Evolutionary conservation across 1,140 invertebrate species (phyloP).

Genomic region (Melipona quadrifasciata): DNA sequence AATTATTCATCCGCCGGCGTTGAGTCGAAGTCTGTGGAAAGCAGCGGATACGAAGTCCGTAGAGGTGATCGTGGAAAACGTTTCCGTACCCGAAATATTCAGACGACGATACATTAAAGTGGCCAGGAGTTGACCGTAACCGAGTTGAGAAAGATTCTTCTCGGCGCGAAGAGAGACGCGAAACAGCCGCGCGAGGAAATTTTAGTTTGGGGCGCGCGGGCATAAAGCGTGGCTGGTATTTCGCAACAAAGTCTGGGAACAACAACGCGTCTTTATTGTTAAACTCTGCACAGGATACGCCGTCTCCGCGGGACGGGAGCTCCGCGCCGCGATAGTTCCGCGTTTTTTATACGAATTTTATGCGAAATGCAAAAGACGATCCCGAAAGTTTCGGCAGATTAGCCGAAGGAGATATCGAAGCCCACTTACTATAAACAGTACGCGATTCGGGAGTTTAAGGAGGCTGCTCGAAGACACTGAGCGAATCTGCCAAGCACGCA

Average conservation of each 20-base stretch:
- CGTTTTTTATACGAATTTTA: background rate
- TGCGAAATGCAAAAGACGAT: no score
- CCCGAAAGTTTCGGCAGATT: no score
- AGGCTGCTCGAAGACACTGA: no score
- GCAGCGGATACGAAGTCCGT: no score
- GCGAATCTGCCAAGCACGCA: no score
- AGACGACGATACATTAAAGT: slow-evolving; percentile 16
- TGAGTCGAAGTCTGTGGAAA: background rate
- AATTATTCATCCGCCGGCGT: slow-evolving; percentile 13
- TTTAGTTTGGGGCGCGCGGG: background rate
- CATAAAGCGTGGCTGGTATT: slow-evolving; percentile 1
- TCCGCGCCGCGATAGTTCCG: no score
- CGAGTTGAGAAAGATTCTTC: slow-evolving; percentile 6
- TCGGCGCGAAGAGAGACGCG: background rate
- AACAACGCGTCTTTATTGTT: background rate
- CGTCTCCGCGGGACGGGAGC: background rate
- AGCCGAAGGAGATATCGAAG: no score
- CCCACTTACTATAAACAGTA: no score
- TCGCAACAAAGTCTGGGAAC: background rate
- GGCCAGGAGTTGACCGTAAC: background rate
- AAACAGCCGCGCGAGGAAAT: slow-evolving; percentile 7
- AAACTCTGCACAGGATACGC: background rate
- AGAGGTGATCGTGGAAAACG: background rate
- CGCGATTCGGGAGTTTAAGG: no score
- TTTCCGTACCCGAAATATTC: background rate